These are phyloP conservation scores for Fulmarus glacialis DNA, from an alignment of 2,113 vertebrate genomes.

Conservation along the genomic window DNA sequence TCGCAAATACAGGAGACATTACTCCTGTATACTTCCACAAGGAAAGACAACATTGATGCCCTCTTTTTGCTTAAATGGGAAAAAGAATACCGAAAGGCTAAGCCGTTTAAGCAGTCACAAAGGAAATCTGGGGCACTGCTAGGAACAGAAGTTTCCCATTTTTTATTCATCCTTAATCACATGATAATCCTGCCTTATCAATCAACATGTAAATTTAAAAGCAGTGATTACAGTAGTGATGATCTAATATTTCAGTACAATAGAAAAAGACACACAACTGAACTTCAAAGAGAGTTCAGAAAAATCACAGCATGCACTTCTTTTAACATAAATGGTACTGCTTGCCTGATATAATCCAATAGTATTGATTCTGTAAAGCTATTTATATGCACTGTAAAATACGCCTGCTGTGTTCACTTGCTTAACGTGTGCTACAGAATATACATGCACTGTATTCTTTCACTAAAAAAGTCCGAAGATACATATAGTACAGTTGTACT, in stretches of 20 bases:
- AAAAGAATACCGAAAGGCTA: background rate
- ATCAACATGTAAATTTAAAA: background rate
- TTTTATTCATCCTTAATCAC: background rate
- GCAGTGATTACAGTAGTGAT: background rate
- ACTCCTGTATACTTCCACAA: background rate
- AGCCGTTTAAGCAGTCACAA: background rate
- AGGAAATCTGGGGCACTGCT: background rate
- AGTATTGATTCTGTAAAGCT: background rate
- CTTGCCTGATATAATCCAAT: background rate
- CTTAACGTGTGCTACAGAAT: rapidly evolving
- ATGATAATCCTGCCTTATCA: background rate
- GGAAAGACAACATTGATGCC: background rate
- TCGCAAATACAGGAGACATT: background rate
- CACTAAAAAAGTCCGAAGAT: background rate
- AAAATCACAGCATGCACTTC: background rate
- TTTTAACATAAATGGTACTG: background rate
- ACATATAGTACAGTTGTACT: background rate
- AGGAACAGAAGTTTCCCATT: background rate
- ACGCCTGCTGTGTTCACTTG: background rate
- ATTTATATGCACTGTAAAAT: background rate
- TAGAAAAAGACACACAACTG: background rate
- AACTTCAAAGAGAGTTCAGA: background rate
- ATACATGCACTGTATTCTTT: background rate
- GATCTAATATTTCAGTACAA: background rate
- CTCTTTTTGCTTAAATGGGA: background rate